A percentile compares a stretch with the other conserved stretches of the same genome.
phyloP scores from a whole-genome alignment of 2,888 invertebrate species.

The Altica lythri region DNA sequence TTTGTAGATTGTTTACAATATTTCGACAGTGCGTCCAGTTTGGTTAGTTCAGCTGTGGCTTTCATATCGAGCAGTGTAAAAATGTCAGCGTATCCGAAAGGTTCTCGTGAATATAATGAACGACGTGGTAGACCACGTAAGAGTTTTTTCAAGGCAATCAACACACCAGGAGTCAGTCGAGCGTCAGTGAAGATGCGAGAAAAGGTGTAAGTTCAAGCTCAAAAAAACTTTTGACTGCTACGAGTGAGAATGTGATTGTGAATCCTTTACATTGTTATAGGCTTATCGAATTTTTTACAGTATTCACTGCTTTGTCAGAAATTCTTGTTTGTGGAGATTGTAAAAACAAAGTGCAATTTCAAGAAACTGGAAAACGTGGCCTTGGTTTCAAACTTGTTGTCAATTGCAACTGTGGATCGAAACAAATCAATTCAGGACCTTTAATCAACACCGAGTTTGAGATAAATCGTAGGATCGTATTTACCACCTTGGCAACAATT shows the following conservation, averaged over 20 bases:
- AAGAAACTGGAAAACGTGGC: neutral
- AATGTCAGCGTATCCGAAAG: neutral
- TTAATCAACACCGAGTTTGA: neutral
- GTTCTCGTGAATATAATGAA: neutral
- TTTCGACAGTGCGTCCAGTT: too few species aligned
- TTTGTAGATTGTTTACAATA: too few species aligned
- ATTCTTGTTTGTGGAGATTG: neutral
- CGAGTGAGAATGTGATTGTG: neutral
- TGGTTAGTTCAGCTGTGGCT: too few species aligned
- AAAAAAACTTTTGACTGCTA: neutral
- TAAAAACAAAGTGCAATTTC: neutral
- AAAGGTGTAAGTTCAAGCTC: neutral
- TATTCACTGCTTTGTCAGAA: neutral
- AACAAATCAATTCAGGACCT: slow-evolving; percentile 4
- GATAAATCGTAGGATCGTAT: slow-evolving; percentile 8
- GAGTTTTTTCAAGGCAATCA: neutral
- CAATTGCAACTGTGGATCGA: neutral
- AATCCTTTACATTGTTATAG: neutral
- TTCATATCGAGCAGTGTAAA: too few species aligned
- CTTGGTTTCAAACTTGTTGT: slow-evolving; percentile 6
- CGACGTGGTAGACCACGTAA: neutral
- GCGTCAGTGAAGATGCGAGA: neutral
- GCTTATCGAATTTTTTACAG: neutral
- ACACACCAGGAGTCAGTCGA: neutral
- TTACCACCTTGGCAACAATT: too few species aligned